Evolutionary conservation across 2,113 vertebrate species (phyloP), one percentile per base, ranked within the genome.

Genomic region (Rhinichthys klamathensis): DNA sequence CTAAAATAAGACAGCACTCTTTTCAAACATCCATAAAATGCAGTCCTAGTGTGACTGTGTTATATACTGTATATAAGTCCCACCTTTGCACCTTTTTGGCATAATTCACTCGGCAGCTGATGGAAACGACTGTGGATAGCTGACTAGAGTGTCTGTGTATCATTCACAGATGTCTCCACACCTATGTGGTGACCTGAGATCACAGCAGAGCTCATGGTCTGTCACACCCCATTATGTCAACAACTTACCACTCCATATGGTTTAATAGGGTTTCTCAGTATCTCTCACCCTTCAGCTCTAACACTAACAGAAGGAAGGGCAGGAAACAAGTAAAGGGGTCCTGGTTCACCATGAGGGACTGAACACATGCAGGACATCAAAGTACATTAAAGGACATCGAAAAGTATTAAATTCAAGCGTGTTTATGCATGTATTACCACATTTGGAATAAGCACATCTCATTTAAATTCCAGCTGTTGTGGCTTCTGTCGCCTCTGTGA

Each of bases 201-300:
- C 92, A 89, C 78, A 75, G 18, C 89, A 86, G 89, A 89, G 85
- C 87, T 74, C 86, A 82, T 86, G 54, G 73, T 83, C 90, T 84
- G 92, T 93, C 92, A 85, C 88, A 87, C 90, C 89, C 35, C 85
- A 93, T 93, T 89, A 90, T 85, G 46, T 93, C 93, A 92, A 81
- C 74, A 32, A 85, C 88, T 10, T 85, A 21, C 83, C 73, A 79
- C 85, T 88, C 89, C 92, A 92, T 94, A 92, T 93, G 93, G 65
- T 90, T 84, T 89, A 85, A 81, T 63, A 86, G 90, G 80, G 86
- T 84, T 16, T 41, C 41, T 23, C 38, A 65, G 75, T 73, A 30
- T 35, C 30, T 63, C 41, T 51, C 23, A 32, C 16, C 27, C 44
- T 70, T 67, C 60, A 76, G 79, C 27, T 67, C 49, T 12, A 41